phyloP scores from a whole-genome alignment of 2,113 vertebrate species.

The Murina feae region DNA sequence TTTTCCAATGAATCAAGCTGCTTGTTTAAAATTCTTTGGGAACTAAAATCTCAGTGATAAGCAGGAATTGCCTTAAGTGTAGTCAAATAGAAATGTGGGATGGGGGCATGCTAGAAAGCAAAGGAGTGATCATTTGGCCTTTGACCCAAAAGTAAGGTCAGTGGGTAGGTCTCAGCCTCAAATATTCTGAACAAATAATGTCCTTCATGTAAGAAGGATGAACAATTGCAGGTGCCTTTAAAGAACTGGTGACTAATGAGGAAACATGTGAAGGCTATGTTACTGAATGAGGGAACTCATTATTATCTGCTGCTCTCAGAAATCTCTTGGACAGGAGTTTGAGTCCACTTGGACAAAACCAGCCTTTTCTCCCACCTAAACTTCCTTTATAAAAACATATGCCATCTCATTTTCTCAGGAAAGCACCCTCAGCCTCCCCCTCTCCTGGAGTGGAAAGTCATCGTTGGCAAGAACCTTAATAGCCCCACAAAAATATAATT shows the following conservation, averaged over 20 bases:
- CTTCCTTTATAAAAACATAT: slow-evolving; percentile 21
- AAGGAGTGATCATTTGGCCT: background rate
- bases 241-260: background rate
- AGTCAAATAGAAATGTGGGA: background rate
- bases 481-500: background rate
- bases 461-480: background rate
- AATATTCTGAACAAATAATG: background rate
- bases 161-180: background rate
- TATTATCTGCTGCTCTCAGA: background rate
- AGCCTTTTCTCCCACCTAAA: background rate
- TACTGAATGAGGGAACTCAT: background rate
- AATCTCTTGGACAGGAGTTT: background rate
- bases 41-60: slow-evolving; percentile 41
- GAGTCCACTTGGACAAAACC: slow-evolving; percentile 4
- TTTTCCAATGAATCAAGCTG: slow-evolving; percentile 20
- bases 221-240: background rate
- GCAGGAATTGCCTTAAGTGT: background rate
- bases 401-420: slow-evolving; percentile 19
- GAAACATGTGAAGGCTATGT: background rate
- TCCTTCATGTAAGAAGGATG: background rate
- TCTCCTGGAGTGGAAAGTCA: background rate
- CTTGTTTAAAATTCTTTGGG: slow-evolving; percentile 12
- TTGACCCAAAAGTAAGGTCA: background rate
- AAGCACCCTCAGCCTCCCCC: background rate
- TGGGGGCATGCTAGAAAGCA: background rate